Conservation (phyloP, 2,797 vertebrate genomes). For the Sphaeramia orbicularis region DNA sequence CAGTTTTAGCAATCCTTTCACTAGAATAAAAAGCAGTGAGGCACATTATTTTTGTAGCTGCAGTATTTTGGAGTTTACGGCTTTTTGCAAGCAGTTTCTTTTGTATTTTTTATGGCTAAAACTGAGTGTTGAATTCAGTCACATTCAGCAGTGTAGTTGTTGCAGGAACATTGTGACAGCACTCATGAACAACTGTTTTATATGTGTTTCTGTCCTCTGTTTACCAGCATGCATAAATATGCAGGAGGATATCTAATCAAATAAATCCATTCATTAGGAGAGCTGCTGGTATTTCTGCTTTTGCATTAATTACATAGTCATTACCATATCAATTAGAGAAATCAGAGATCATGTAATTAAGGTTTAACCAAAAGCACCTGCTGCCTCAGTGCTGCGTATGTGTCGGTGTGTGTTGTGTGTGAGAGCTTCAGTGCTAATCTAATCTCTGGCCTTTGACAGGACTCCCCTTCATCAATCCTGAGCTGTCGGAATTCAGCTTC, state of each 20-base stretch:
- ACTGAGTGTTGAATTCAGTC: slow-evolving; percentile 6
- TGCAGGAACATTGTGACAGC: slow-evolving; percentile 54
- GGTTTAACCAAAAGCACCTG: slow-evolving; percentile 88
- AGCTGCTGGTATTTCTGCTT: slow-evolving; percentile 87
- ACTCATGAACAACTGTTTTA: slow-evolving; percentile 60
- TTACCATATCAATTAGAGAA: slow-evolving; percentile 91
- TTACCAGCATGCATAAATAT: slow-evolving; percentile 80
- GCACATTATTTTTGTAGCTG: background rate
- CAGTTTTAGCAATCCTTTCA: background rate
- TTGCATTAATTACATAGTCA: slow-evolving; percentile 89
- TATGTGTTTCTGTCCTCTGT: slow-evolving; percentile 49
- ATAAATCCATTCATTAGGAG: slow-evolving; percentile 87
- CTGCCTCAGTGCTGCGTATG: slow-evolving; percentile 77
- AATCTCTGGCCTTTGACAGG: slow-evolving; percentile 81
- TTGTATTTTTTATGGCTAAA: background rate
- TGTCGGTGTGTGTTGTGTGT: slow-evolving; percentile 51
- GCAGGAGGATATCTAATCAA: slow-evolving; percentile 85
- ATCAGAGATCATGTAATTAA: slow-evolving; percentile 91
- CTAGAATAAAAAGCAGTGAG: background rate
- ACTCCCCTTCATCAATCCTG: slow-evolving; percentile 81
- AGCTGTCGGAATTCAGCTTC: slow-evolving; percentile 77
- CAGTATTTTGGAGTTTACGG: background rate
- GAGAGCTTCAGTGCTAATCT: slow-evolving; percentile 75
- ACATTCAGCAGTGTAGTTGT: slow-evolving; percentile 7
- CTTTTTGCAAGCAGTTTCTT: slow-evolving; percentile 4